A percentile compares a stretch with the other conserved stretches of the same genome.
These are phyloP conservation scores for Chaetodon trifascialis DNA, from an alignment of 2,113 vertebrate genomes.

Conservation along the genomic window DNA sequence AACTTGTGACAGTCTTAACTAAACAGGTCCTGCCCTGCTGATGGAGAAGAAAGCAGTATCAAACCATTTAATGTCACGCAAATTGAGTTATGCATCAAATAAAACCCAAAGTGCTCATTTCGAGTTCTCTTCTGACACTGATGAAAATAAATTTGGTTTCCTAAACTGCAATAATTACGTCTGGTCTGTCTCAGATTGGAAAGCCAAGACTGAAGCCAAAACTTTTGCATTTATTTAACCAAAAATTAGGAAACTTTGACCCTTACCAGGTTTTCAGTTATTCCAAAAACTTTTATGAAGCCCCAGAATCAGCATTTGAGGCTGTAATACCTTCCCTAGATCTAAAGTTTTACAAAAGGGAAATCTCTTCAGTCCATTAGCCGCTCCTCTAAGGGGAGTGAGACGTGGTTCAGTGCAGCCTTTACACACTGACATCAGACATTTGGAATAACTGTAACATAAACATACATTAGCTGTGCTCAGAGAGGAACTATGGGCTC, in stretches of 20 bases:
- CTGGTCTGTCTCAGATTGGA: neutral
- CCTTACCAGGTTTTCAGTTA: neutral
- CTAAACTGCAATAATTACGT: neutral
- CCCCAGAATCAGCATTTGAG: neutral
- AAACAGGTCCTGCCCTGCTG: conserved; percentile 5
- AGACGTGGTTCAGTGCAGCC: neutral
- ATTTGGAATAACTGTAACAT: neutral
- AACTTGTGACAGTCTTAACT: conserved; percentile 31
- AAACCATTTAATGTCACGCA: conserved; percentile 19
- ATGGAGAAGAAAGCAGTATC: neutral
- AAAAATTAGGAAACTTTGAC: neutral
- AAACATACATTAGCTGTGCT: neutral
- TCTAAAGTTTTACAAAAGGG: neutral
- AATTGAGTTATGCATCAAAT: conserved; percentile 23
- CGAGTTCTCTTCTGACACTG: conserved; percentile 8
- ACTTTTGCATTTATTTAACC: neutral
- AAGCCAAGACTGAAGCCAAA: neutral
- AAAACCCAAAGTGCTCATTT: conserved; percentile 6
- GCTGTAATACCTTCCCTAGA: neutral
- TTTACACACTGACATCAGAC: neutral
- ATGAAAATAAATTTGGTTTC: conserved; percentile 25
- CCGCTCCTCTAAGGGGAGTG: neutral
- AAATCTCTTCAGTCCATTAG: neutral
- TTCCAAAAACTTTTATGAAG: neutral
- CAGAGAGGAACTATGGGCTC: neutral